These are phyloP conservation scores for Conus betulinus DNA, from an alignment of 1,140 invertebrate genomes.

Conservation along the genomic window DNA sequence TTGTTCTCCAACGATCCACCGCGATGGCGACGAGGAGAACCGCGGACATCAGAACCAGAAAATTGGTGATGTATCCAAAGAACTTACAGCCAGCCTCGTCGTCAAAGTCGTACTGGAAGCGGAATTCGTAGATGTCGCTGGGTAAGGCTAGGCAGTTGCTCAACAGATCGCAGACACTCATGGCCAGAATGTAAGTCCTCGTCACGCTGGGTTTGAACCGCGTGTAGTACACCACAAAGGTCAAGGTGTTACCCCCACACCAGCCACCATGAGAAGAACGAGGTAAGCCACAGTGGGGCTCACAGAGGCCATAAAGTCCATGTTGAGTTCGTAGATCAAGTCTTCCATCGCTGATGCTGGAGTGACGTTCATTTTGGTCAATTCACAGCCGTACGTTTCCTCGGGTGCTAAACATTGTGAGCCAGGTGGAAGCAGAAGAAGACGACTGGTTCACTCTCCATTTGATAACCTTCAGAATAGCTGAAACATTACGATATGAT, in stretches of 20 bases:
- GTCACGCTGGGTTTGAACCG: slow-evolving; percentile 58
- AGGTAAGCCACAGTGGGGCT: neutral
- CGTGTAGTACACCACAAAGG: slow-evolving; percentile 51
- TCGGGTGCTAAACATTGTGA: no score
- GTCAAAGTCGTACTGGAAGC: slow-evolving; percentile 48
- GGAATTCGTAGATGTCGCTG: slow-evolving; percentile 62
- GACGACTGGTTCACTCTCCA: no score
- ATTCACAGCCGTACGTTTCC: no score
- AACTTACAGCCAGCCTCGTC: slow-evolving; percentile 40
- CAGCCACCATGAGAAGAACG: slow-evolving; percentile 35
- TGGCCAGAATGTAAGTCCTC: slow-evolving; percentile 59
- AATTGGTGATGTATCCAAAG: slow-evolving; percentile 29
- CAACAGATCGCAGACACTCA: slow-evolving; percentile 62
- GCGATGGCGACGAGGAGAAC: slow-evolving; percentile 40
- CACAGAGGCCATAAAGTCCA: neutral
- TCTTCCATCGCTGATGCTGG: neutral
- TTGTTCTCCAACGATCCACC: slow-evolving; percentile 40
- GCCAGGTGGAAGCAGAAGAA: no score
- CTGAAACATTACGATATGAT: no score
- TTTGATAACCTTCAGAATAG: no score
- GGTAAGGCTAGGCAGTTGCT: slow-evolving; percentile 63
- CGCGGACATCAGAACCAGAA: slow-evolving; percentile 28
- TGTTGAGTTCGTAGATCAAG: neutral
- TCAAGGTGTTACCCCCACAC: slow-evolving; percentile 58
- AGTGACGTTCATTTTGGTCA: neutral